These are phyloP conservation scores for Ptychodera flava DNA, from an alignment of 35 echinoderm and acorn worm species.

Conservation along the genomic window DNA sequence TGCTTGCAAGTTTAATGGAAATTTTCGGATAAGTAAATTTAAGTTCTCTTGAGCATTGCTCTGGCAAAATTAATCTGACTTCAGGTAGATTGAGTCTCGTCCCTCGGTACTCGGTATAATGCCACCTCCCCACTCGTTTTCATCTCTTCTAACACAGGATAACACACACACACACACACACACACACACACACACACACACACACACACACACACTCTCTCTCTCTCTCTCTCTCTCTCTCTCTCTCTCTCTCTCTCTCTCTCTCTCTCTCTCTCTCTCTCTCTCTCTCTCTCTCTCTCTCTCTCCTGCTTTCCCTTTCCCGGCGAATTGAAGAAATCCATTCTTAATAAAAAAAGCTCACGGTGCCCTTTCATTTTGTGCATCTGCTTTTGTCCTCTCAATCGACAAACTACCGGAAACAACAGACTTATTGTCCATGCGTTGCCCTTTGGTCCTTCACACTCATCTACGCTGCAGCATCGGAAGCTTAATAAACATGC, in stretches of 20 bases:
- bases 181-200: neutral
- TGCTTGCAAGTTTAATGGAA: no score
- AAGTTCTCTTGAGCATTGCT: no score
- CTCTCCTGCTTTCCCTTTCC: neutral
- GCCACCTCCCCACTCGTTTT: no score
- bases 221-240: neutral
- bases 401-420: neutral
- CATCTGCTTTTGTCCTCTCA: neutral
- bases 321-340: neutral
- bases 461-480: neutral
- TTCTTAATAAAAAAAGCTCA: neutral
- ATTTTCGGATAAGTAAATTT: no score
- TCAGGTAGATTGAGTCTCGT: no score
- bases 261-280: constrained; percentile 3
- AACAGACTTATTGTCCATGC: neutral
- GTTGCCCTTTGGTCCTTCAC: neutral
- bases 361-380: neutral
- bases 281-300: neutral
- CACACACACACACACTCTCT: neutral
- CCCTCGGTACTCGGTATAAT: no score
- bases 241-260: neutral
- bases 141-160: no score
- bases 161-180: neutral
- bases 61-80: no score
- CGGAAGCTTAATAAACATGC: no score